Evolutionary conservation across 2,113 vertebrate genomes (phyloP), one percentile per base, ranked within the genome.

Genomic region (Oryzias celebensis): DNA sequence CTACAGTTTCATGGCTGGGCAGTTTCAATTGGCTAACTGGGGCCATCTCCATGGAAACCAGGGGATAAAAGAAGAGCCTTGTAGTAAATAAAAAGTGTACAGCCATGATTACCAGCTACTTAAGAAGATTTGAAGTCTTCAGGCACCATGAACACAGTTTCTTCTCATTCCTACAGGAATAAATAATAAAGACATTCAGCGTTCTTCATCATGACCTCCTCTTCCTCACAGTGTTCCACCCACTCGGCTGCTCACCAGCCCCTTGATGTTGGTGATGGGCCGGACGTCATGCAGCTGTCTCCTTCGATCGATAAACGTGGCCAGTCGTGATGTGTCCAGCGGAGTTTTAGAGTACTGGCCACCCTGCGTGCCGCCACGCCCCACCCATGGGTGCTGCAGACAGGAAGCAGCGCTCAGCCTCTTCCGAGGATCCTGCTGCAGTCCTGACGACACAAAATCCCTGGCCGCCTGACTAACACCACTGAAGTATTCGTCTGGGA

Each of bases 371-470:
- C 88, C 93, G 66, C 95, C 93, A 0, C 0, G 94, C 0, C 94
- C 93, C 57, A 98, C 92, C 97, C 97, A 99, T 0, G 96, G 96
- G 4, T 98, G 96, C 86, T 98, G 97, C 64, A 99, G 91, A 77
- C 97, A 99, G 20, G 93, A 91, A 56, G 94, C 92, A 2, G 94
- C 93, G 0, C 92, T 96, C 0, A 95, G 97, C 72, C 97, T 88
- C 75, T 95, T 94, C 73, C 95, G 89, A 55, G 93, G 93, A 65
- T 99, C 97, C 71, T 94, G 94, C 87, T 96, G 96, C 17, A 99
- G 92, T 49, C 87, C 90, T 0, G 95, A 94, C 0, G 85, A 88
- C 78, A 98, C 95, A 68, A 99, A 99, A 64, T 98, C 96, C 79
- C 93, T 89, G 14, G 96, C 96, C 0, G 96, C 95, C 3, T 96